These are phyloP conservation scores for Mesorhabditis sp. DNA, from an alignment of 2,888 invertebrate species.

Conservation along the genomic window DNA sequence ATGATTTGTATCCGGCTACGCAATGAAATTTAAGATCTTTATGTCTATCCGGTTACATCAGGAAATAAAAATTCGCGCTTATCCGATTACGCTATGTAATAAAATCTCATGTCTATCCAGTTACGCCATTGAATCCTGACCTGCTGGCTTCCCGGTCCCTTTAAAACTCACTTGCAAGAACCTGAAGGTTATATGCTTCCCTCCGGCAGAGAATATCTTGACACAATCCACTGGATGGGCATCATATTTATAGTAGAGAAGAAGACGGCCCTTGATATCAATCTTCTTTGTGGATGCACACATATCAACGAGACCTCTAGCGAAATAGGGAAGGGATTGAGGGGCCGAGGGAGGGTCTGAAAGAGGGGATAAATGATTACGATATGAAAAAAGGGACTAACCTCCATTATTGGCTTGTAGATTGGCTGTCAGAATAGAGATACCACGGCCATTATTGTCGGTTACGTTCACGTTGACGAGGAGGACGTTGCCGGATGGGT, in stretches of 20 bases:
- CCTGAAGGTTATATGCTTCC: conserved; percentile 63
- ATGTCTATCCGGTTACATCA: too few relatives aligned
- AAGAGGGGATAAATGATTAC: not conserved
- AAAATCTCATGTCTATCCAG: too few relatives aligned
- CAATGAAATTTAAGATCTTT: too few relatives aligned
- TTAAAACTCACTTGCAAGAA: conserved; percentile 71
- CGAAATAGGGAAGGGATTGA: conserved; percentile 60
- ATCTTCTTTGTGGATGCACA: conserved; percentile 92
- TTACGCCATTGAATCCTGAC: too few relatives aligned
- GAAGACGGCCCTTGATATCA: conserved; percentile 71
- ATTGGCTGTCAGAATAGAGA: conserved; percentile 82
- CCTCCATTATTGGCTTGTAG: conserved; percentile 60
- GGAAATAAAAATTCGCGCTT: too few relatives aligned
- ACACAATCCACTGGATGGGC: conserved; percentile 93
- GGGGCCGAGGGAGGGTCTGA: conserved; percentile 22
- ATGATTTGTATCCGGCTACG: too few relatives aligned
- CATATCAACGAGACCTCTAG: conserved; percentile 90
- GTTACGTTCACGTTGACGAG: conserved; percentile 55
- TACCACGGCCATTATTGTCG: conserved; percentile 80
- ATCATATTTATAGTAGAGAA: conserved; percentile 89
- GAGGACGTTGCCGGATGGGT: conserved; percentile 41
- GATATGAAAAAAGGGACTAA: not conserved
- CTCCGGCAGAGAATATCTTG: conserved; percentile 85
- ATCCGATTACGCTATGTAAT: too few relatives aligned
- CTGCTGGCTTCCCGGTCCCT: not conserved